Evolutionary conservation across 2,113 vertebrate genomes (phyloP).

Genomic region (Albula glossodonta): DNA sequence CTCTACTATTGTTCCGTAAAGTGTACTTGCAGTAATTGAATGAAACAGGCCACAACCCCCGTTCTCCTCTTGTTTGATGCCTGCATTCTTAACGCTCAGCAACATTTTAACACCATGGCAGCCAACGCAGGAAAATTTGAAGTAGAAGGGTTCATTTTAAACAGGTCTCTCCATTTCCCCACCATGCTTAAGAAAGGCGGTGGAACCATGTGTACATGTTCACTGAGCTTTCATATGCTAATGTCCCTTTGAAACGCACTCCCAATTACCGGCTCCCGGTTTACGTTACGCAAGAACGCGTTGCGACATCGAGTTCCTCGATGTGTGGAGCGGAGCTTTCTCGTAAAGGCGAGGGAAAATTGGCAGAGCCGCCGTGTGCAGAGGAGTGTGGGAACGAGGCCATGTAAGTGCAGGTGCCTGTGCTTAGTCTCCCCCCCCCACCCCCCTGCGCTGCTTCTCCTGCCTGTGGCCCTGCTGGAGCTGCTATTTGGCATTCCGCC

Average conservation of each 20-base stretch:
- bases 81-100: background rate
- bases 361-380: background rate
- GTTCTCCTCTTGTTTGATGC: background rate
- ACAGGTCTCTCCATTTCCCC: background rate
- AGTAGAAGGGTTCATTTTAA: background rate
- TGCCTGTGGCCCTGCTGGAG: no score
- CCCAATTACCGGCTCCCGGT: background rate
- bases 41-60: background rate
- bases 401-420: background rate
- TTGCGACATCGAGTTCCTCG: background rate
- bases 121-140: background rate
- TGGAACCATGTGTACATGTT: background rate
- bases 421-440: no score
- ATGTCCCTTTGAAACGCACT: slow-evolving; percentile 13
- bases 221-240: background rate
- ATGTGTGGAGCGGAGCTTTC: background rate
- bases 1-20: background rate
- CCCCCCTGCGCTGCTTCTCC: no score
- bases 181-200: background rate
- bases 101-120: background rate
- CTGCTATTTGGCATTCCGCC: no score
- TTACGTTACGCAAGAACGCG: background rate
- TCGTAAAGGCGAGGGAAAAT: background rate
- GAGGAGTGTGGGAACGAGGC: background rate
- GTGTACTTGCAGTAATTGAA: background rate